Conservation (phyloP, 2,888 invertebrate genomes). For the Dendrolimus pini region DNA sequence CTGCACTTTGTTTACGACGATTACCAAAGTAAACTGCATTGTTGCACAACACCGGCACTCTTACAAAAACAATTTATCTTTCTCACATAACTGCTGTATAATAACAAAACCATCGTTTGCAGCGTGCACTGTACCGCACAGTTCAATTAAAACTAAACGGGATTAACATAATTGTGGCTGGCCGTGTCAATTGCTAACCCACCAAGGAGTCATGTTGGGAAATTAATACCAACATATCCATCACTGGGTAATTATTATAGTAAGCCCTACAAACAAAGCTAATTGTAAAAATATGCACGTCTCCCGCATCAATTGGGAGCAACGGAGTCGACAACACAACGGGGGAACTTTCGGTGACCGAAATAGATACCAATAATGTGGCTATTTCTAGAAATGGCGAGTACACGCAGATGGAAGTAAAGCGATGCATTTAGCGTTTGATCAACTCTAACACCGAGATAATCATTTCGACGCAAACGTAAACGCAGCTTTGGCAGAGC, state of each 20-base stretch:
- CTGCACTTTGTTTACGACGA: slow-evolving; percentile 67
- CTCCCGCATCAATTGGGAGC: slow-evolving; percentile 72
- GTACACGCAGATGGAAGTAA: slow-evolving; percentile 4
- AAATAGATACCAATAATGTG: slow-evolving; percentile 56
- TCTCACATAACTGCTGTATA: slow-evolving; percentile 49
- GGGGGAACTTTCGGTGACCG: slow-evolving; percentile 66
- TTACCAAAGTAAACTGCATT: slow-evolving; percentile 72
- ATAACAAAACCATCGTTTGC: slow-evolving; percentile 58
- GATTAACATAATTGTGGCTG: slow-evolving; percentile 63
- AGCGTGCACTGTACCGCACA: slow-evolving; percentile 55
- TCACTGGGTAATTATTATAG: slow-evolving; percentile 48
- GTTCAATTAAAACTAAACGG: slow-evolving; percentile 60
- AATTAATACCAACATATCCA: slow-evolving; percentile 58
- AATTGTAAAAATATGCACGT: slow-evolving; percentile 61
- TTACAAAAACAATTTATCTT: slow-evolving; percentile 39
- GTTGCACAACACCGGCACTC: slow-evolving; percentile 42
- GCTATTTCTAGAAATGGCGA: slow-evolving; percentile 64
- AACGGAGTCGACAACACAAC: slow-evolving; percentile 38
- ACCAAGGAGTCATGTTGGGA: slow-evolving; percentile 45
- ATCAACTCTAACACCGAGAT: neutral
- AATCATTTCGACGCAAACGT: neutral
- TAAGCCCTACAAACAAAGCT: slow-evolving; percentile 56
- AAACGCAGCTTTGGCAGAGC: neutral
- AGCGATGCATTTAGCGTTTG: neutral
- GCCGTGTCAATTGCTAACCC: slow-evolving; percentile 45